Conservation (phyloP, 30 jellyfish, hydroid and myxozoan genomes). For the Clytia hemisphaerica region DNA sequence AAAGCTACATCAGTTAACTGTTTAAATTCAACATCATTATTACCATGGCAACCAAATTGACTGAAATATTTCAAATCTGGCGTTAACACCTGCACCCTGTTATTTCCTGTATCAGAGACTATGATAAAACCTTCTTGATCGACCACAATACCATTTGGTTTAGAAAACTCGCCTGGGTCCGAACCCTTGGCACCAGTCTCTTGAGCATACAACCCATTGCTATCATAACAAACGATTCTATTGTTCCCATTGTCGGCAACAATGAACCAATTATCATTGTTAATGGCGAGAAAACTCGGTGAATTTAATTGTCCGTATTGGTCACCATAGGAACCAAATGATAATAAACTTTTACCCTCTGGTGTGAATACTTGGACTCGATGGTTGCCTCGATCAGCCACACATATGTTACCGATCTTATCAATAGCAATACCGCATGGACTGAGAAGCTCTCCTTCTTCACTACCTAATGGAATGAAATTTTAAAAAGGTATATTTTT, state of each 20-base stretch:
- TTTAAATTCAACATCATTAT: constrained; percentile 49
- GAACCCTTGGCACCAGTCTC: constrained; percentile 75
- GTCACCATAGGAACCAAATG: constrained; percentile 57
- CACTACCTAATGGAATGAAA: constrained; percentile 38
- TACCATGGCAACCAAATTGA: constrained; percentile 75
- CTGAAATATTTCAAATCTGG: constrained; percentile 53
- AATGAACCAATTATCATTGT: constrained; percentile 57
- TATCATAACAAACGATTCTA: constrained; percentile 57
- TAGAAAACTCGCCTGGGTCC: constrained; percentile 60
- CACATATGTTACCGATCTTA: constrained; percentile 64
- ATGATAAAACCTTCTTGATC: constrained; percentile 80
- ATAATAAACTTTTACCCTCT: constrained; percentile 71
- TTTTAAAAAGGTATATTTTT: background rate
- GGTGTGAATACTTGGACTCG: constrained; percentile 72
- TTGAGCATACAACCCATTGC: constrained; percentile 29
- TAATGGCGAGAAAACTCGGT: constrained; percentile 88
- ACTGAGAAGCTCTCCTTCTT: constrained; percentile 61
- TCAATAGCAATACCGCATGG: constrained; percentile 93
- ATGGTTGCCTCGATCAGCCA: constrained; percentile 85
- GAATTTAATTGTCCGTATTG: constrained; percentile 53
- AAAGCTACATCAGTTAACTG: constrained; percentile 76
- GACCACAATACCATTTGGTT: constrained; percentile 76
- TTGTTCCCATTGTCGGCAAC: constrained; percentile 90
- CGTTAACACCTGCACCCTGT: constrained; percentile 66
- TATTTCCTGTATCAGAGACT: constrained; percentile 73